phyloP scores from a whole-genome alignment of 2,113 vertebrate species.

The Aplodontia rufa region DNA sequence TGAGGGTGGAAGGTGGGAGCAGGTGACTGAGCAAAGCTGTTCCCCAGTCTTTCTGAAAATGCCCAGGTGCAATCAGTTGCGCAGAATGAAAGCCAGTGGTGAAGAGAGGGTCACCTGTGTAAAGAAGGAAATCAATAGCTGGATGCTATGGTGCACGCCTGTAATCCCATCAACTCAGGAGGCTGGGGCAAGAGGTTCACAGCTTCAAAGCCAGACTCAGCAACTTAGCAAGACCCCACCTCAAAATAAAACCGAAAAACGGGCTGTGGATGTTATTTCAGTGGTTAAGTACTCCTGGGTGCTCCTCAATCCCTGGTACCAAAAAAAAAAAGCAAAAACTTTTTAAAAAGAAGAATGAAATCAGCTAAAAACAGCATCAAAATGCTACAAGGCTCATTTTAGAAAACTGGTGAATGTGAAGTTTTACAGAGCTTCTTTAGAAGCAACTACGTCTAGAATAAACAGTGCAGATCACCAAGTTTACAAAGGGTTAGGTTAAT shows the following conservation, averaged over 20 bases:
- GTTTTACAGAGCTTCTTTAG: not conserved
- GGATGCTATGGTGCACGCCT: too few species aligned
- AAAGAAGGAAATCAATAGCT: too few species aligned
- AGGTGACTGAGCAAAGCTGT: not conserved
- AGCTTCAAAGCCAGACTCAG: too few species aligned
- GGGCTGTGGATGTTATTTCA: too few species aligned
- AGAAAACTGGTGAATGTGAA: not conserved
- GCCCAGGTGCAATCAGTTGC: not conserved
- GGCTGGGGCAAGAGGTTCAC: too few species aligned
- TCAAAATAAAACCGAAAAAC: too few species aligned
- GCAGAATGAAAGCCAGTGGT: not conserved
- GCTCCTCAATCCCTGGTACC: too few species aligned
- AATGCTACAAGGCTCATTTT: not conserved
- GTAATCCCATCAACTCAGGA: too few species aligned
- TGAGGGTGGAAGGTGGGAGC: not conserved
- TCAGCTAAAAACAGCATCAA: not conserved
- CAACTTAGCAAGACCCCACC: too few species aligned
- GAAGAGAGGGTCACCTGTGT: too few species aligned
- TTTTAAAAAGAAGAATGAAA: not conserved
- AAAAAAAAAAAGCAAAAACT: too few species aligned
- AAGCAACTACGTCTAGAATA: not conserved
- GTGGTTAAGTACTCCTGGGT: too few species aligned
- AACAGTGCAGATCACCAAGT: not conserved
- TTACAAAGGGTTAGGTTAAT: constrained; percentile 33
- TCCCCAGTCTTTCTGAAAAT: not conserved